Evolutionary conservation across 2,888 invertebrate genomes (phyloP).

Genomic region (Lepidocyrtinus sp.): DNA sequence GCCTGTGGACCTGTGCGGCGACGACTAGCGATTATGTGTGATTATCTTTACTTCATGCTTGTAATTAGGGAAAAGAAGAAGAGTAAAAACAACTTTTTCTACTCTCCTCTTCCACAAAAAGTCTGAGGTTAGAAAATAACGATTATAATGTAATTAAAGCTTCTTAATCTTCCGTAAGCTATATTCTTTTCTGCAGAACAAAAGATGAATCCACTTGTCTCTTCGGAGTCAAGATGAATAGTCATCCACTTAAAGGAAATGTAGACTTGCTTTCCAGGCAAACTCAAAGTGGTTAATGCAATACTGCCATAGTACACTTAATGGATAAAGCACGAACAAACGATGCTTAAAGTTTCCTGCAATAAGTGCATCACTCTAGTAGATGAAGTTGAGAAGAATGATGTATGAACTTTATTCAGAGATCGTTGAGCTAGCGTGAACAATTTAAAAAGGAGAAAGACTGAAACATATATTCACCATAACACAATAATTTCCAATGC

Average conservation of each 20-base stretch:
- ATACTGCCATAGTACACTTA: conserved; percentile 33
- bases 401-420: too few species aligned
- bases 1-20: conserved; percentile 69
- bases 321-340: conserved; percentile 50
- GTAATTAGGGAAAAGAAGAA: conserved; percentile 68
- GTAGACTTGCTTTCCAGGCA: too few species aligned
- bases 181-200: conserved; percentile 44
- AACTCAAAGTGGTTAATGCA: conserved; percentile 27
- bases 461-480: conserved; percentile 38
- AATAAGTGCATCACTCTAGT: too few species aligned
- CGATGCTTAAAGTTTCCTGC: too few species aligned
- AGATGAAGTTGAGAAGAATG: too few species aligned
- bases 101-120: conserved; percentile 60
- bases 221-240: too few species aligned
- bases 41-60: conserved; percentile 70
- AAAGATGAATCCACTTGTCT: conserved; percentile 29
- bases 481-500: conserved; percentile 57
- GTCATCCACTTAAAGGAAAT: too few species aligned
- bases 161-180: conserved; percentile 69
- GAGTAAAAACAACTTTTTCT: conserved; percentile 48
- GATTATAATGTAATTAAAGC: conserved; percentile 70
- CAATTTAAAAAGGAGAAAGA: conserved; percentile 22
- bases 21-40: conserved; percentile 70
- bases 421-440: conserved; percentile 42
- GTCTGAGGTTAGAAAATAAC: conserved; percentile 69